These are phyloP conservation scores for Bungarus multicinctus DNA, from an alignment of 2,113 vertebrate species.

Conservation along the genomic window DNA sequence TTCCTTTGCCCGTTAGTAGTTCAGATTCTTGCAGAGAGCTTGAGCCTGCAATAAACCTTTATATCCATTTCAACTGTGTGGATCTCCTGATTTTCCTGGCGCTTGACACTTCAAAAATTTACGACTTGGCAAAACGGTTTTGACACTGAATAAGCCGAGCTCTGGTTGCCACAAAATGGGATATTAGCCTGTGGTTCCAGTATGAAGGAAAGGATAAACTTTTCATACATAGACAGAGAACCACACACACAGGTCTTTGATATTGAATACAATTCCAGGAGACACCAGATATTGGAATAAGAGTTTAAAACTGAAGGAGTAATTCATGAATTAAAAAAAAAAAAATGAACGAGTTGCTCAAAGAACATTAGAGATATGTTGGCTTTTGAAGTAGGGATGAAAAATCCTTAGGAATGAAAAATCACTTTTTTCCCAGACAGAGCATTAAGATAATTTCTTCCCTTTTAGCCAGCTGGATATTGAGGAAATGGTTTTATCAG, in stretches of 20 bases:
- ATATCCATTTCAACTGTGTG: no score
- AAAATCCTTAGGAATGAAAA: conserved; percentile 29
- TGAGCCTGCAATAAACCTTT: no score
- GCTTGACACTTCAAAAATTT: neutral
- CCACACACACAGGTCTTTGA: neutral
- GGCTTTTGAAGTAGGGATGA: neutral
- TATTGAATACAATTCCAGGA: neutral
- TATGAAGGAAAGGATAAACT: neutral
- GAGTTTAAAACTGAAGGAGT: neutral
- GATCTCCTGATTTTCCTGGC: no score
- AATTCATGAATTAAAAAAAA: neutral
- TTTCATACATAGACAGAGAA: no score
- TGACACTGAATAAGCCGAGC: neutral
- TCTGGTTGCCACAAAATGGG: neutral
- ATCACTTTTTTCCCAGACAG: conserved; percentile 36
- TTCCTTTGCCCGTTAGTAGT: no score
- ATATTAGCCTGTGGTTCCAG: neutral
- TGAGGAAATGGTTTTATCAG: conserved; percentile 55
- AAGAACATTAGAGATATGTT: neutral
- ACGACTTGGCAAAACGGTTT: neutral
- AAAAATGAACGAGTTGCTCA: neutral
- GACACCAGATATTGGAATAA: neutral
- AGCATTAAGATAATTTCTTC: conserved; percentile 51
- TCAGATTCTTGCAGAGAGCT: no score
- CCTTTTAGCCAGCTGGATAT: conserved; percentile 42